Percentiles rank a stretch among this genome's conserved stretches.
Evolutionary conservation across 2,888 invertebrate genomes (phyloP).

Genomic region (Synergus itoensis): DNA sequence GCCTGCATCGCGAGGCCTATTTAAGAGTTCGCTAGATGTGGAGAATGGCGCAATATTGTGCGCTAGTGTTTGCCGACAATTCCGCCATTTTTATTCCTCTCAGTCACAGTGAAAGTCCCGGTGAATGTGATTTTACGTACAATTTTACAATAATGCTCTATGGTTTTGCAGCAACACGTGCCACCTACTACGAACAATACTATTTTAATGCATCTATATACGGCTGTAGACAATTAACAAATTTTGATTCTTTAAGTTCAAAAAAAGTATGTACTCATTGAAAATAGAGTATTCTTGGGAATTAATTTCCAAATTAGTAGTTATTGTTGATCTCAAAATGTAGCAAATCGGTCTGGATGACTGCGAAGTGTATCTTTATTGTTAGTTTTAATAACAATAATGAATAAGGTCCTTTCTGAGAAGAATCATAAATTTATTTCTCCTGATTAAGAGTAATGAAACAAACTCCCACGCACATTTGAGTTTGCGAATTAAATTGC

Average conservation of each 20-base stretch:
- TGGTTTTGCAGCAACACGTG: constrained; percentile 51
- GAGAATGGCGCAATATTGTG: constrained; percentile 55
- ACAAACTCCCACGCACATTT: not conserved
- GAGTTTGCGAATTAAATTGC: not conserved
- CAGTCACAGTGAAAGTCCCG: constrained; percentile 67
- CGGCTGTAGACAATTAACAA: not conserved
- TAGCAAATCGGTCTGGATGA: too few species aligned
- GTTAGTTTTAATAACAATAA: not conserved
- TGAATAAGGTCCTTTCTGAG: not conserved
- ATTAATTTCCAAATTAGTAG: too few species aligned
- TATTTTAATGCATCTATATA: too few species aligned
- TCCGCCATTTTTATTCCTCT: constrained; percentile 60
- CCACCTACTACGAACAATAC: constrained; percentile 16
- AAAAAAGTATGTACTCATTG: too few species aligned
- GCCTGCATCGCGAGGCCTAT: not conserved
- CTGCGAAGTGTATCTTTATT: too few species aligned
- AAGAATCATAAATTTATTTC: not conserved
- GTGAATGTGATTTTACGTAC: constrained; percentile 66
- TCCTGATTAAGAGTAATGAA: not conserved
- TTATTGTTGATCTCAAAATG: too few species aligned
- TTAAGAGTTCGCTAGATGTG: constrained; percentile 1
- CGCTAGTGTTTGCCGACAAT: constrained; percentile 48
- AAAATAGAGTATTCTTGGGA: too few species aligned
- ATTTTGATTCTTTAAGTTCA: too few species aligned
- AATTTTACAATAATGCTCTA: constrained; percentile 54